Evolutionary conservation across 2,113 vertebrate species (phyloP).

Genomic region (Triplophysa rosa): DNA sequence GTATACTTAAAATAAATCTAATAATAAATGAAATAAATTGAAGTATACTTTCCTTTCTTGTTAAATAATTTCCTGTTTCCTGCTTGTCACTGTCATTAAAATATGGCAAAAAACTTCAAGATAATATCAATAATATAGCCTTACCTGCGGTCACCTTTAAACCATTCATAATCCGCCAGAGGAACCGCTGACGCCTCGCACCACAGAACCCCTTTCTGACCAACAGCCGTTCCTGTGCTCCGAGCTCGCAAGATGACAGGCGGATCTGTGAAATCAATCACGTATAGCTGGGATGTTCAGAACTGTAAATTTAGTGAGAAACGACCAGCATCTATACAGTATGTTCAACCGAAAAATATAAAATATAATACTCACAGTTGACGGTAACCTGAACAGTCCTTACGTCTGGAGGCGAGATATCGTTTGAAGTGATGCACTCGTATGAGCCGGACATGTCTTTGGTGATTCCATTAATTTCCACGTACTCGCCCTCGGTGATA

Average conservation of each 20-base stretch:
- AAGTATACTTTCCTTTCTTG: too few relatives aligned
- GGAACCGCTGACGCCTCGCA: conserved; percentile 94
- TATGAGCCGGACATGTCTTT: conserved; percentile 95
- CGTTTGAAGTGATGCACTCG: conserved; percentile 91
- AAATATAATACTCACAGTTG: conserved; percentile 84
- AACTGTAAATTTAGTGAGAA: not conserved
- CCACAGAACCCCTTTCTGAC: conserved; percentile 90
- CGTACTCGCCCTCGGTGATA: conserved; percentile 87
- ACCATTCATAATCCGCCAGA: conserved; percentile 93
- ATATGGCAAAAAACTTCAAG: not conserved
- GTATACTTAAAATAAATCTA: too few relatives aligned
- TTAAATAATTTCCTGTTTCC: not conserved
- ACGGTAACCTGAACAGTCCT: conserved; percentile 89
- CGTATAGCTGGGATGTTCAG: conserved; percentile 44
- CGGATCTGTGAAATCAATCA: conserved; percentile 76
- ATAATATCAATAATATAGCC: conserved; percentile 16
- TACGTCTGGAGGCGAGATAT: conserved; percentile 85
- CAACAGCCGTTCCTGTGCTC: conserved; percentile 85
- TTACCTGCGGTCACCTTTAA: conserved; percentile 95
- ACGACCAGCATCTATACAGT: not conserved
- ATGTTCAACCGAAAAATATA: not conserved
- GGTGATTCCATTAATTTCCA: conserved; percentile 89
- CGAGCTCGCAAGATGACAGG: conserved; percentile 89
- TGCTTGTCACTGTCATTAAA: not conserved
- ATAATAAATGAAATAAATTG: too few relatives aligned